Conservation (phyloP, 2,888 invertebrate genomes). For the Tinea semifulvella region DNA sequence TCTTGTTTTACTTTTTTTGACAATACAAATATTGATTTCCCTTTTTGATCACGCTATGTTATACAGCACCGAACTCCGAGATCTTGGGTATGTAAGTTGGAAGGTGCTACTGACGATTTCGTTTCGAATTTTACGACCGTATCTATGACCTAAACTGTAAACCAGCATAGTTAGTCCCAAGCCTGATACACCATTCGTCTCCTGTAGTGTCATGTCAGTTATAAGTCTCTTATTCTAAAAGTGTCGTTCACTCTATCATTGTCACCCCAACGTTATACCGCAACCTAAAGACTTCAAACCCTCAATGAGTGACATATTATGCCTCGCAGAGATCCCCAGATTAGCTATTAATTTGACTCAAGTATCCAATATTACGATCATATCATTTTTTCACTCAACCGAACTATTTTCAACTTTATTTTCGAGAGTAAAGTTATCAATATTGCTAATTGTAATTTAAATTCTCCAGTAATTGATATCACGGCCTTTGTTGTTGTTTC, state of each 20-base stretch:
- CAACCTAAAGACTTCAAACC: slow-evolving; percentile 36
- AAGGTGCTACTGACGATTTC: too few species aligned
- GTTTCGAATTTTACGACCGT: too few species aligned
- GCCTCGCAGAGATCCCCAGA: slow-evolving; percentile 48
- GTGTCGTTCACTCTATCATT: neutral
- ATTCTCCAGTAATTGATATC: slow-evolving; percentile 42
- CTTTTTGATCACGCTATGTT: too few species aligned
- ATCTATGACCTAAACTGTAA: too few species aligned
- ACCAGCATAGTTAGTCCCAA: too few species aligned
- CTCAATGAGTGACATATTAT: slow-evolving; percentile 58
- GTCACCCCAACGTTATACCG: slow-evolving; percentile 18
- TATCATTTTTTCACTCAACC: slow-evolving; percentile 14
- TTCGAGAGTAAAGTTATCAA: neutral
- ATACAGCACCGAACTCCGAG: too few species aligned
- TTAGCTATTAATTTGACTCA: slow-evolving; percentile 62
- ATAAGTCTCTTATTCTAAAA: too few species aligned
- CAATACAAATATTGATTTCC: too few species aligned
- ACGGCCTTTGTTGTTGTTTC: slow-evolving; percentile 39
- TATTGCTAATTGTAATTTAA: neutral
- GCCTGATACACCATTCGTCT: too few species aligned
- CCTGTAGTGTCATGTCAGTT: too few species aligned
- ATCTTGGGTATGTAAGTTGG: too few species aligned
- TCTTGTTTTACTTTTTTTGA: too few species aligned
- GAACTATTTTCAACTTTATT: slow-evolving; percentile 3
- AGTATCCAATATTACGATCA: slow-evolving; percentile 36